Conservation (phyloP, 37 sponge, comb jelly and placozoan species). For the Tethya wilhelma region DNA sequence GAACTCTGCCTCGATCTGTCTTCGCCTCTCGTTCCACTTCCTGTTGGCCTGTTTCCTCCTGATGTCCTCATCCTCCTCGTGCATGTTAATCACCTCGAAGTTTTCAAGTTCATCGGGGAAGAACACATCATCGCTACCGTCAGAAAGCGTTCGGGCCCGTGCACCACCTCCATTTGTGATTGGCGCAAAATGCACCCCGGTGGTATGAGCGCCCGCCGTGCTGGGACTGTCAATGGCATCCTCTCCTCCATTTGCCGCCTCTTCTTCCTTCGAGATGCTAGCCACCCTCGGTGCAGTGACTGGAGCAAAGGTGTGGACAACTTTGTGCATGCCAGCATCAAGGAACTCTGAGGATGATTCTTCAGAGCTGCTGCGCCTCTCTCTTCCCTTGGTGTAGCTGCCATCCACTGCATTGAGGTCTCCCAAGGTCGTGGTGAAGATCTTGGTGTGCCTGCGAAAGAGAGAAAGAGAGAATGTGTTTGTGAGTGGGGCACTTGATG, state of each 20-base stretch:
- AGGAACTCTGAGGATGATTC: conserved; percentile 9
- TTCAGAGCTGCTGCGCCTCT: too few species aligned
- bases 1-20: conserved; percentile 45
- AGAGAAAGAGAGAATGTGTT: too few species aligned
- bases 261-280: background rate
- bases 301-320: background rate
- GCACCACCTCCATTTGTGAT: too few species aligned
- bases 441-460: too few species aligned
- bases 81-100: background rate
- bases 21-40: conserved; percentile 36
- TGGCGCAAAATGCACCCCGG: too few species aligned
- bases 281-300: background rate
- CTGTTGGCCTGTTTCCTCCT: conserved; percentile 13
- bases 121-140: conserved; percentile 23
- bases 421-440: too few species aligned
- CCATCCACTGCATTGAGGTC: too few species aligned
- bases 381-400: too few species aligned
- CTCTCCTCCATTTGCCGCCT: background rate
- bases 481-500: too few species aligned
- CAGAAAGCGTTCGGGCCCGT: background rate
- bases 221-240: background rate
- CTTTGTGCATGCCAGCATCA: background rate
- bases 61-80: conserved; percentile 47
- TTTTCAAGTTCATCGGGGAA: background rate
- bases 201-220: background rate